These are phyloP conservation scores for Julus scandinavius DNA, from an alignment of 2,888 invertebrate genomes.

Conservation along the genomic window DNA sequence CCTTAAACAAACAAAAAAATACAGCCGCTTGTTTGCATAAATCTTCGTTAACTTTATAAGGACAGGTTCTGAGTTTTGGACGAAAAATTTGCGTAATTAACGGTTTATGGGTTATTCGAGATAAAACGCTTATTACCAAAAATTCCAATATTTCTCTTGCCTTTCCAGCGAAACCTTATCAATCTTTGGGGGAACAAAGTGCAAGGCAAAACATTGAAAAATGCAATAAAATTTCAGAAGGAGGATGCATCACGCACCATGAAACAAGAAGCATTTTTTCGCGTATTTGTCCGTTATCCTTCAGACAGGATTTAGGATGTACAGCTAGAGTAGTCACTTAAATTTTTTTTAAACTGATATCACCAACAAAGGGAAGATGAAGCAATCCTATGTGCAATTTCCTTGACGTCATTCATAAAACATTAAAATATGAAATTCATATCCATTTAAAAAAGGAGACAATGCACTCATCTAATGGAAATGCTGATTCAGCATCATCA, in stretches of 20 bases:
- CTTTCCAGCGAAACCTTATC: too few relatives aligned
- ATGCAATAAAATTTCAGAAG: not conserved
- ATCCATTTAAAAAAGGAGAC: slow-evolving; percentile 21
- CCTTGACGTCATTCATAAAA: slow-evolving; percentile 10
- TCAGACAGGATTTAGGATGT: not conserved
- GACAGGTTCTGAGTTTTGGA: too few relatives aligned
- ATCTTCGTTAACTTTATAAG: too few relatives aligned
- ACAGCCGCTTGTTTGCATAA: too few relatives aligned
- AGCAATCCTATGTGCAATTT: not conserved
- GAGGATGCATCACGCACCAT: not conserved
- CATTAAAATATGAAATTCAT: not conserved
- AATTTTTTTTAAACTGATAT: not conserved
- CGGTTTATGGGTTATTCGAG: not conserved
- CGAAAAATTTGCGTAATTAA: too few relatives aligned
- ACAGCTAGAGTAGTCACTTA: not conserved
- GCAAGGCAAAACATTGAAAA: not conserved
- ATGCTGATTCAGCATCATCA: not conserved
- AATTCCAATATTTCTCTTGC: not conserved
- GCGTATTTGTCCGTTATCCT: not conserved
- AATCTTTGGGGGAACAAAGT: not conserved
- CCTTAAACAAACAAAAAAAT: too few relatives aligned
- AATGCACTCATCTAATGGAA: not conserved
- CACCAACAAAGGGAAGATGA: not conserved
- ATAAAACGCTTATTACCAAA: not conserved
- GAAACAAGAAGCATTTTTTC: not conserved